A percentile compares a stretch with the other conserved stretches of the same genome.
Conservation (phyloP, 1,140 invertebrate species). For the Polypedilum vanderplanki region DNA sequence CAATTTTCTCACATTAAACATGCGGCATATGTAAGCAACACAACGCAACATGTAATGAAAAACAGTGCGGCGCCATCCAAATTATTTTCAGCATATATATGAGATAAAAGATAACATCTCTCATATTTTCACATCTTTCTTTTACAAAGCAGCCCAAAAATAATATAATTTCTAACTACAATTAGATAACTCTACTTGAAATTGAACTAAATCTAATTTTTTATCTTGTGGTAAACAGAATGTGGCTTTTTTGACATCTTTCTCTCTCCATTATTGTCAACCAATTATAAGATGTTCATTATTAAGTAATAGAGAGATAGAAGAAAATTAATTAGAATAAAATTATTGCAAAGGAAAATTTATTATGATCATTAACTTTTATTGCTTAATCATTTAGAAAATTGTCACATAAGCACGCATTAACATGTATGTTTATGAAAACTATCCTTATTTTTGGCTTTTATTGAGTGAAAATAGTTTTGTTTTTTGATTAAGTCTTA, state of each 20-base stretch:
- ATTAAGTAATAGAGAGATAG: neutral
- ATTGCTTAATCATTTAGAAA: neutral
- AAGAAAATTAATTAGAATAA: conserved; percentile 1
- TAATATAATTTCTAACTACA: neutral
- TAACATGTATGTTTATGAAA: no score
- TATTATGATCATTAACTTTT: neutral
- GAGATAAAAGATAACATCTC: neutral
- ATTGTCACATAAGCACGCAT: neutral
- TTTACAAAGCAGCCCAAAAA: neutral
- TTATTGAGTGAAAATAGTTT: neutral
- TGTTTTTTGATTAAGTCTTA: no score
- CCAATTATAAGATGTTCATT: no score
- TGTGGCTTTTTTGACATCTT: no score
- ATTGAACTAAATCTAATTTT: neutral
- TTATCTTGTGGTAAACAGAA: neutral
- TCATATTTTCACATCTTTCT: conserved; percentile 8
- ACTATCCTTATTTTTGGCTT: no score
- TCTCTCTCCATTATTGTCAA: no score
- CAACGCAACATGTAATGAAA: conserved; percentile 11
- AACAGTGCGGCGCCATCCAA: neutral
- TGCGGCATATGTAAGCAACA: neutral
- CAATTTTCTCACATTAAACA: neutral
- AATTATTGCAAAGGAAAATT: conserved; percentile 1
- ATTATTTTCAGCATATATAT: conserved; percentile 20
- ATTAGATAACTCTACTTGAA: neutral